Evolutionary conservation across 2,113 vertebrate species (phyloP).

Genomic region (Plecturocebus donacophilus): DNA sequence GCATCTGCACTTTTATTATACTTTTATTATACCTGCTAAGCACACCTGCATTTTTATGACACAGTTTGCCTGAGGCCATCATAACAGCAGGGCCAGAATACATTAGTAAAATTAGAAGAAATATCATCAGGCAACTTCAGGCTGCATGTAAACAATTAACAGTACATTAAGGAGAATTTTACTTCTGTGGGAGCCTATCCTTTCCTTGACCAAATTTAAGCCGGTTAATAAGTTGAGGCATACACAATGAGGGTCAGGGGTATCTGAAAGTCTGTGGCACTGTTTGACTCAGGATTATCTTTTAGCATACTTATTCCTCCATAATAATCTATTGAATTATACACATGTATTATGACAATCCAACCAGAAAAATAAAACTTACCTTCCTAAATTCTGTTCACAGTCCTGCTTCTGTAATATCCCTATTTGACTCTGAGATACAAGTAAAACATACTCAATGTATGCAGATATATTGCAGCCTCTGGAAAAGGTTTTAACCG

Average conservation of each 20-base stretch:
- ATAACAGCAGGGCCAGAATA: constrained; percentile 33
- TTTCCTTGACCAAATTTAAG: constrained; percentile 52
- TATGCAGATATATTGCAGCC: not conserved
- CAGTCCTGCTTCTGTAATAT: constrained; percentile 1
- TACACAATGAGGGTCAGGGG: not conserved
- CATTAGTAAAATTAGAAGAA: constrained; percentile 70
- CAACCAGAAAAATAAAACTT: not conserved
- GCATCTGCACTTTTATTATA: constrained; percentile 74
- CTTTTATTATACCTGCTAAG: constrained; percentile 70
- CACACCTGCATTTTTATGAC: constrained; percentile 77
- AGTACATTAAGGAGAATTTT: constrained; percentile 60
- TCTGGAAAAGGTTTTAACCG: not conserved
- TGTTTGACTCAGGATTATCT: not conserved
- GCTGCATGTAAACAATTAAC: constrained; percentile 61
- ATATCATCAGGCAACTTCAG: constrained; percentile 43
- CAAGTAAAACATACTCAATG: not conserved
- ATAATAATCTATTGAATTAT: not conserved
- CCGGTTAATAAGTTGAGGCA: constrained; percentile 26
- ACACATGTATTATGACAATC: not conserved
- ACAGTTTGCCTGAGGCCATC: constrained; percentile 60
- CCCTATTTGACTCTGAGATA: not conserved
- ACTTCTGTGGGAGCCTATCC: constrained; percentile 18
- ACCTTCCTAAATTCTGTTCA: constrained; percentile 41
- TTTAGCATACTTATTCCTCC: not conserved
- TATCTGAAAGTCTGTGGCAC: not conserved